A percentile compares a stretch with the other conserved stretches of the same genome.
Conservation (phyloP, 2,797 vertebrate genomes). For the Momotus momota region DNA sequence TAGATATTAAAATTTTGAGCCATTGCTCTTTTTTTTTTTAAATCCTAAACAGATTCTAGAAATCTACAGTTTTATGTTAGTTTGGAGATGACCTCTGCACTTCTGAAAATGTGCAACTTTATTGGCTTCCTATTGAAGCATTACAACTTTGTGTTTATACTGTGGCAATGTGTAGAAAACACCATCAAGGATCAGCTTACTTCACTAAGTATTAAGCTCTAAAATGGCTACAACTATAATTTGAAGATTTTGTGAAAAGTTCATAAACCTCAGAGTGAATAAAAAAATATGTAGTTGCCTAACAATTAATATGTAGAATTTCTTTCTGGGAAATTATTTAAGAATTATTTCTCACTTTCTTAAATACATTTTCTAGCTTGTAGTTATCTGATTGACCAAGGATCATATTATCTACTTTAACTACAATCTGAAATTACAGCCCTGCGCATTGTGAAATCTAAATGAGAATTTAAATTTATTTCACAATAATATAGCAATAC, state of each 20-base stretch:
- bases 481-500: background rate
- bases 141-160: background rate
- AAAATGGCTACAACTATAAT: background rate
- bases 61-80: background rate
- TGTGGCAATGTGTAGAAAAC: background rate
- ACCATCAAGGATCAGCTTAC: background rate
- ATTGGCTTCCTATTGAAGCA: background rate
- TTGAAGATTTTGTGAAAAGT: background rate
- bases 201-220: background rate
- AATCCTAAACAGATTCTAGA: background rate
- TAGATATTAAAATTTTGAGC: background rate
- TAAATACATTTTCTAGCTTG: background rate
- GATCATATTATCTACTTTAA: background rate
- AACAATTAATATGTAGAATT: background rate
- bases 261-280: background rate
- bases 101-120: background rate
- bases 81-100: background rate
- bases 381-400: background rate
- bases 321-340: background rate
- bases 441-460: background rate
- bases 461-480: slow-evolving; percentile 20
- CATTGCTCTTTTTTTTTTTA: background rate
- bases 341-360: background rate
- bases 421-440: background rate
- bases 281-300: background rate